Percentiles rank a stretch among this genome's conserved stretches.
These are phyloP conservation scores for Bursaphelenchus mucronatus DNA, from an alignment of 1,140 invertebrate species.

Conservation along the genomic window DNA sequence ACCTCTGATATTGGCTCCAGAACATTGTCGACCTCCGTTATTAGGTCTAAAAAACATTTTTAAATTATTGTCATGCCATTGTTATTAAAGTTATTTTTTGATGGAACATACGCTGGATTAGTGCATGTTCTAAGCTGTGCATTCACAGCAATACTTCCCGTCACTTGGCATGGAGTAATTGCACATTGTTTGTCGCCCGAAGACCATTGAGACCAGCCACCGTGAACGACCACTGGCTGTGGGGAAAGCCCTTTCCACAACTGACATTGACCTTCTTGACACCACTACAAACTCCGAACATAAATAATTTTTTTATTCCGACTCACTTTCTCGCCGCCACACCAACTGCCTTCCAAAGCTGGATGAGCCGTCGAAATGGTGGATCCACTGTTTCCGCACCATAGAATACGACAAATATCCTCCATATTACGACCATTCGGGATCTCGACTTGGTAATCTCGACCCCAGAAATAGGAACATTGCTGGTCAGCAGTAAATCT, in stretches of 20 bases:
- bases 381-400: conserved; percentile 58
- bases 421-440: conserved; percentile 31
- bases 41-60: conserved; percentile 46
- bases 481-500: conserved; percentile 60
- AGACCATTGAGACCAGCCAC: conserved; percentile 57
- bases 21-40: conserved; percentile 51
- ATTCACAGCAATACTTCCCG: conserved; percentile 53
- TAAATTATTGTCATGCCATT: neutral
- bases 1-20: conserved; percentile 49
- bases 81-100: neutral
- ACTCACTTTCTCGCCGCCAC: conserved; percentile 49
- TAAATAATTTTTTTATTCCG: conserved; percentile 12
- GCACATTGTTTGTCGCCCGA: conserved; percentile 54
- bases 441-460: conserved; percentile 49
- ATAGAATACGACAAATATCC: conserved; percentile 60
- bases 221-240: conserved; percentile 43
- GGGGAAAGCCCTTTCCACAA: conserved; percentile 33
- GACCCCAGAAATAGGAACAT: conserved; percentile 61
- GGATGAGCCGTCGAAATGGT: conserved; percentile 15
- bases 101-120: conserved; percentile 49
- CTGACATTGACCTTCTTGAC: conserved; percentile 53
- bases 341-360: conserved; percentile 58
- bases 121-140: conserved; percentile 57
- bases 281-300: conserved; percentile 46
- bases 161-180: conserved; percentile 56